Conservation (phyloP, 2,888 invertebrate genomes). For the Adelphocoris suturalis region DNA sequence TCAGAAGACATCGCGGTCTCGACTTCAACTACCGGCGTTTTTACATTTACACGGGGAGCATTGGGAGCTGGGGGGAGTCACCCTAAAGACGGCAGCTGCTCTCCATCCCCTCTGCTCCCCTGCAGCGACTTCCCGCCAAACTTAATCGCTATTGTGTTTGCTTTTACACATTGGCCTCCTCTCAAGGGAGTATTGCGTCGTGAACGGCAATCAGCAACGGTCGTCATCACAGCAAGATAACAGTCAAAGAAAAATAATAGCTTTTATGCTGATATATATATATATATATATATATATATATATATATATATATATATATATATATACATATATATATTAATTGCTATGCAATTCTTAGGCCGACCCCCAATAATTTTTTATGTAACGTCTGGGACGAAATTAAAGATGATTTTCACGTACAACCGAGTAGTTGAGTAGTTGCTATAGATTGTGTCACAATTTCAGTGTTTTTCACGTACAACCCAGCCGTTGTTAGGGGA, state of each 20-base stretch:
- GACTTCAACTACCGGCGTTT: background rate
- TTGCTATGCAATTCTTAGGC: no score
- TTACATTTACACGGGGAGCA: background rate
- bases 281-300: no score
- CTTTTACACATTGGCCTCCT: background rate
- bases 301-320: no score
- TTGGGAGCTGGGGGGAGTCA: constrained; percentile 45
- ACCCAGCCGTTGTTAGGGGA: no score
- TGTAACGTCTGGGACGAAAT: no score
- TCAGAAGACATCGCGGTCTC: constrained; percentile 42
- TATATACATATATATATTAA: no score
- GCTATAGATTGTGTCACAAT: no score
- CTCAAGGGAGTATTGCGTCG: background rate
- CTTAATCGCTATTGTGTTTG: constrained; percentile 7
- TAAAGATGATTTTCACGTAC: no score
- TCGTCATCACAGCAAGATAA: background rate
- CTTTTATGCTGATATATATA: no score
- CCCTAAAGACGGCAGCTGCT: constrained; percentile 64
- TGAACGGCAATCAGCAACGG: background rate
- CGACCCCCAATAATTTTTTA: no score
- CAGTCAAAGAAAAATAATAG: background rate
- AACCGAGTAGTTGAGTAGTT: no score
- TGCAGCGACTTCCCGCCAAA: constrained; percentile 63
- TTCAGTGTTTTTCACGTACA: no score
- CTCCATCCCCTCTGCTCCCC: constrained; percentile 66